Evolutionary conservation across 1,140 invertebrate species (phyloP).

Genomic region (Oreohelix idahoensis): DNA sequence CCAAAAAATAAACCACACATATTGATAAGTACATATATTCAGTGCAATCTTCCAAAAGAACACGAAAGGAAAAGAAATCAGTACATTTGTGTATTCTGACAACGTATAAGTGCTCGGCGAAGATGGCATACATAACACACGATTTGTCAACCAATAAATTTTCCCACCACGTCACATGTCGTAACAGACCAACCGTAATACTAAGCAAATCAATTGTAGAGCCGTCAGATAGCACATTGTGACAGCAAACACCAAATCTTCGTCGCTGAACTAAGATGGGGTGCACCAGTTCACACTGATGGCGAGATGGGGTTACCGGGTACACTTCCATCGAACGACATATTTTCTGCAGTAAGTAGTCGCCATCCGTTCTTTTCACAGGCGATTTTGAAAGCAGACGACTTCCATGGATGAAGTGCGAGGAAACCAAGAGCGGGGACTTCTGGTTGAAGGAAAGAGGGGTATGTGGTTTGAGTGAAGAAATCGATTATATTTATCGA

Average conservation of each 20-base stretch:
- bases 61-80: too few species aligned
- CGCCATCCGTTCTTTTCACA: background rate
- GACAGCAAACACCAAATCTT: background rate
- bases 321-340: conserved; percentile 15
- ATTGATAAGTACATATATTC: too few species aligned
- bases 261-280: background rate
- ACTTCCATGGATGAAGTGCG: background rate
- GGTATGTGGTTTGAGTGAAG: too few species aligned
- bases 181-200: background rate
- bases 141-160: too few species aligned
- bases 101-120: too few species aligned
- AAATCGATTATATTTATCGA: background rate
- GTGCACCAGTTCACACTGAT: conserved; percentile 15
- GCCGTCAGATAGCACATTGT: background rate
- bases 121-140: too few species aligned
- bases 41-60: too few species aligned
- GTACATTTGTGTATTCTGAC: too few species aligned
- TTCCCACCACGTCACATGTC: too few species aligned
- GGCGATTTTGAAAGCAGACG: background rate
- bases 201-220: background rate
- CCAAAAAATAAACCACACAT: too few species aligned
- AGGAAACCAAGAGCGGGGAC: background rate
- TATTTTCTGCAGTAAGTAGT: conserved; percentile 19
- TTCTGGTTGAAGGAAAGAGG: background rate
- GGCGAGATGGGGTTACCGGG: conserved; percentile 2